Evolutionary conservation across 2,113 vertebrate species (phyloP), one percentile per base, ranked within the genome.

Genomic region (Boulengeromyrus knoepffleri): DNA sequence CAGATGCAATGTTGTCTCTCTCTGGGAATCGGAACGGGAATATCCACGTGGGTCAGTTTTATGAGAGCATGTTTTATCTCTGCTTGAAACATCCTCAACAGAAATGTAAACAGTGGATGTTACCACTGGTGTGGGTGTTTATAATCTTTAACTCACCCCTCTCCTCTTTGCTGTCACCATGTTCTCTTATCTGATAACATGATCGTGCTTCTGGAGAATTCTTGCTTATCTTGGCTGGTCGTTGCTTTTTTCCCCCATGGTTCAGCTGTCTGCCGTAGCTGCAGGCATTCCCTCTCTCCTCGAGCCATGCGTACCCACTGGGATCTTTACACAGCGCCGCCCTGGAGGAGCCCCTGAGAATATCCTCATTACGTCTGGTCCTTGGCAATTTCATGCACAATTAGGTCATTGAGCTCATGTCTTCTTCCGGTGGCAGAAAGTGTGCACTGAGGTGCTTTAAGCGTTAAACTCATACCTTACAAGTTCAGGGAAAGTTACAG

Each of bases 1-100:
- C 31, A 90, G 45, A 83, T 58, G 88, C 52, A 88, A 42, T 77
- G 85, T 89, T 88, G 91, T 89, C 50, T 49, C 70, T 52, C 85
- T 52, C 85, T 46, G 31, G 90, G 89, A 90, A 88, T 90, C 62
- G 56, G 88, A 90, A 94, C 89, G 85, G 50, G 88, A 62, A n/a
- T 77, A 89, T 92, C 89, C 94, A 94, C 91, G 92, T 92, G 93
- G 90, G 91, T 49, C 85, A 62, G 89, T 92, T 85, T 89, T 77
- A 89, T 90, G 89, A 92, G 84, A 56, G 89, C 77, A 89, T 93
- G 88, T 87, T 87, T 89, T 91, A 91, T 93, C 90, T 92, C 88
- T 90, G 88, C 31, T 87, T 90, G 92, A 90, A 93, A 93, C 42
- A 87, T 90, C 92, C 91, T 92, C 93, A 91, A 92, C 92, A 92